A percentile compares a stretch with the other conserved stretches of the same genome.
Conservation (phyloP, 2,888 invertebrate genomes). For the Periphyllus acericola region DNA sequence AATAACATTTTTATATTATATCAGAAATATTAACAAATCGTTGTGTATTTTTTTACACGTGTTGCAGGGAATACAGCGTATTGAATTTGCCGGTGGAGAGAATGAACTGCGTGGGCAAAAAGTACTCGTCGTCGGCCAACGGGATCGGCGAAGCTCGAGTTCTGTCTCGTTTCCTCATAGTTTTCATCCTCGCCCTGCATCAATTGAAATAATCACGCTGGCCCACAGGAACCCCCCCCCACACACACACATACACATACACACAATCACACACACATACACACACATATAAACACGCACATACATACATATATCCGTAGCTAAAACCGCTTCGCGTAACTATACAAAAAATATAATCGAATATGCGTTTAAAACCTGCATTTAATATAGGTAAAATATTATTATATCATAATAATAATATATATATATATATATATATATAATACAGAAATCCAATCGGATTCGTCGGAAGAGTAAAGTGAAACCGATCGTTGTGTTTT, state of each 20-base stretch:
- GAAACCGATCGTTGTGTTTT: not conserved
- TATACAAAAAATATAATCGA: not conserved
- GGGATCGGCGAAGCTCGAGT: conserved; percentile 47
- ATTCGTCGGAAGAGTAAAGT: not conserved
- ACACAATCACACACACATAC: not conserved
- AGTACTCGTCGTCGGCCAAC: conserved; percentile 65
- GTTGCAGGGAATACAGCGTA: conserved; percentile 76
- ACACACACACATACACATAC: not conserved
- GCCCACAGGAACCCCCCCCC: not conserved
- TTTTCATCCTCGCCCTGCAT: conserved; percentile 31
- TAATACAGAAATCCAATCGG: not conserved
- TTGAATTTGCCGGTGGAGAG: conserved; percentile 83
- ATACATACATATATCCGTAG: not conserved
- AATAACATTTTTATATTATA: too few species aligned
- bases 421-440: not conserved
- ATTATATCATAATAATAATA: not conserved
- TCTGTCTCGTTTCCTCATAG: conserved; percentile 26
- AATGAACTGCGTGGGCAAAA: conserved; percentile 82
- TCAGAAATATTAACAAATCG: not conserved
- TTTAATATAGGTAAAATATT: not conserved
- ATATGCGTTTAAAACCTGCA: not conserved
- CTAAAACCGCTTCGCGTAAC: not conserved
- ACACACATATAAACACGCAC: not conserved
- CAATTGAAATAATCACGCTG: conserved; percentile 21
- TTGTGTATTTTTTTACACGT: not conserved